Base-by-base conservation (phyloP, 2,113 vertebrate species). In the Amphiprion percula region DNA sequence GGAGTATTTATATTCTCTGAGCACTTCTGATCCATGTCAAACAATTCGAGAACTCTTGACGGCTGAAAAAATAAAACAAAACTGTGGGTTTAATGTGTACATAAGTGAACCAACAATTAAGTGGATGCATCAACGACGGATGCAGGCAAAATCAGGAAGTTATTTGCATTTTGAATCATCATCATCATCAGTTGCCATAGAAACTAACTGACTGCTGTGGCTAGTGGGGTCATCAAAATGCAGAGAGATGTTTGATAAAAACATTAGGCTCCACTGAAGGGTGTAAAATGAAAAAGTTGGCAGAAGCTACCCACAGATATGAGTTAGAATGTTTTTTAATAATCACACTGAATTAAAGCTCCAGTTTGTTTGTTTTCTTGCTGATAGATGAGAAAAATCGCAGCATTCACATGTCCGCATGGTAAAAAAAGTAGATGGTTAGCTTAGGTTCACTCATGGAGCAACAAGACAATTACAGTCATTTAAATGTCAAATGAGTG, bases 31-130 rank as follows among this genome's bases (percentile, higher is more conserved):
- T 44, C 78, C 67, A 83, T 59, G 61, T 70, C 74, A 23, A 77
- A 63, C 66, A 7, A 69, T 72, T 66, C 7, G 4, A 61, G 56
- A 69, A 47, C 53, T 67, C 30, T 58, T 87, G 87, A 83, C 83
- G 73, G 75, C 66, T 71, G 47, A 72, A 68, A 69, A 69, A 63
- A 75, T 26, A 26, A 26, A 52, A 53, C 67, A n/a, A 83, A 86
- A 86, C 77, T 84, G 64, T 0, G 3, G 56, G 49, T 70, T 21
- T 65, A 3, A 3, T 16, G 46, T 54, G 26, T 61, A 26, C 71
- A 54, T 55, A 68, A 83, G 73, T 15, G 41, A 88, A 65, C 72
- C 28, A 2, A 41, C 79, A 89, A 90, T 87, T 79, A 87, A 61
- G 74, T 54, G 68, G 54, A 81, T 66, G 68, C 46, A 58, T 60